These are phyloP conservation scores for Eremobia ochroleuca DNA, from an alignment of 2,888 invertebrate species.

Conservation along the genomic window DNA sequence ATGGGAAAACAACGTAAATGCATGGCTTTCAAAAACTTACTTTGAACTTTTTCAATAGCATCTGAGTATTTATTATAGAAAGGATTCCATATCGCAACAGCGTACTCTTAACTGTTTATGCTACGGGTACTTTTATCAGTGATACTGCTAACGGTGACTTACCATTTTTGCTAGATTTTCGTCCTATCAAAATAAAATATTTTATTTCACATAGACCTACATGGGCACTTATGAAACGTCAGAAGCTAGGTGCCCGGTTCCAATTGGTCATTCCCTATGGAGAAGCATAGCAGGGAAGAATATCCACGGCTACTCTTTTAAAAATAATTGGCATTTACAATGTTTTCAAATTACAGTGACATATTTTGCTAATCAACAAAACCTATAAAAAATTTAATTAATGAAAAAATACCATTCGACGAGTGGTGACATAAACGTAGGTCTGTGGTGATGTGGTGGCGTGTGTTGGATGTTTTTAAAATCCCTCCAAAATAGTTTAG, in stretches of 20 bases:
- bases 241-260: no score
- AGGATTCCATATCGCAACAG: no score
- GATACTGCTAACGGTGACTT: neutral
- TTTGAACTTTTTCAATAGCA: no score
- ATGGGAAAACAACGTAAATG: no score
- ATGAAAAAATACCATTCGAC: neutral
- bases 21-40: no score
- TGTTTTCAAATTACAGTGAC: no score
- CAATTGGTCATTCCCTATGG: no score
- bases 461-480: no score
- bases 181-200: neutral
- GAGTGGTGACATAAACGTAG: neutral
- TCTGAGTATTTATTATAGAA: no score
- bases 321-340: no score
- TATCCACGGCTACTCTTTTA: no score
- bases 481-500: neutral
- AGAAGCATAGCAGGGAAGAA: no score
- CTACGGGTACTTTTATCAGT: constrained; percentile 3
- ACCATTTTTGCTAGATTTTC: constrained; percentile 4
- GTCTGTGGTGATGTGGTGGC: neutral
- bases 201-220: neutral
- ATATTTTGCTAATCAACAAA: neutral
- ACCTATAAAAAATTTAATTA: neutral
- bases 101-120: neutral
- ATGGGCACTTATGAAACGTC: neutral